Evolutionary conservation across 2,888 invertebrate species (phyloP).

Genomic region (Mythimna loreyi): DNA sequence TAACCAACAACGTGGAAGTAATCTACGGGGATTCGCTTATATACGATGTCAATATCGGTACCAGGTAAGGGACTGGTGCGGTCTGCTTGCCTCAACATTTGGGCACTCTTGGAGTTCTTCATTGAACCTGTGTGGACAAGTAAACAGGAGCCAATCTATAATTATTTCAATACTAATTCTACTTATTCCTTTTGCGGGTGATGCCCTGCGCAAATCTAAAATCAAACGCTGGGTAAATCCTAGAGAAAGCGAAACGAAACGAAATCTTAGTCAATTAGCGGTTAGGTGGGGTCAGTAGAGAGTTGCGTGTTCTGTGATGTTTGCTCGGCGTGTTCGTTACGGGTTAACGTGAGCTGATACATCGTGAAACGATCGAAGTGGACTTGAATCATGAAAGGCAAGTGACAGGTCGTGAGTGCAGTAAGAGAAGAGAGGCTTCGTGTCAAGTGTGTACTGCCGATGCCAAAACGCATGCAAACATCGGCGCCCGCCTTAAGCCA

Average conservation of each 20-base stretch:
- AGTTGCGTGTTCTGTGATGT: conserved; percentile 69
- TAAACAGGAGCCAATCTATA: conserved; percentile 86
- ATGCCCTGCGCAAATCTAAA: conserved; percentile 69
- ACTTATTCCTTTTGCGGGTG: conserved; percentile 68
- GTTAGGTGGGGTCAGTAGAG: conserved; percentile 64
- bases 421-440: conserved; percentile 67
- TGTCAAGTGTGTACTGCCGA: conserved; percentile 74
- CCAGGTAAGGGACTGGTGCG: conserved; percentile 92
- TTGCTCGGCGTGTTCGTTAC: conserved; percentile 68
- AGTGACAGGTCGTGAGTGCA: conserved; percentile 72
- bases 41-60: conserved; percentile 85
- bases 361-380: conserved; percentile 70
- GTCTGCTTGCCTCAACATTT: conserved; percentile 92
- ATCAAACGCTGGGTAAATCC: conserved; percentile 64
- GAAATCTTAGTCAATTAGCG: conserved; percentile 63
- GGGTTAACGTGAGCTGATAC: conserved; percentile 64
- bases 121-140: conserved; percentile 91
- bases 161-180: conserved; percentile 73
- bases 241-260: conserved; percentile 75
- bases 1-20: conserved; percentile 78
- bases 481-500: conserved; percentile 86
- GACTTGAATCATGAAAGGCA: conserved; percentile 68
- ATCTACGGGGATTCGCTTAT: conserved; percentile 85
- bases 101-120: conserved; percentile 93
- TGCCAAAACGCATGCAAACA: conserved; percentile 85